These are phyloP conservation scores for Echinometra lucunter DNA, from an alignment of 53 echinoderm and acorn worm species.

Conservation along the genomic window DNA sequence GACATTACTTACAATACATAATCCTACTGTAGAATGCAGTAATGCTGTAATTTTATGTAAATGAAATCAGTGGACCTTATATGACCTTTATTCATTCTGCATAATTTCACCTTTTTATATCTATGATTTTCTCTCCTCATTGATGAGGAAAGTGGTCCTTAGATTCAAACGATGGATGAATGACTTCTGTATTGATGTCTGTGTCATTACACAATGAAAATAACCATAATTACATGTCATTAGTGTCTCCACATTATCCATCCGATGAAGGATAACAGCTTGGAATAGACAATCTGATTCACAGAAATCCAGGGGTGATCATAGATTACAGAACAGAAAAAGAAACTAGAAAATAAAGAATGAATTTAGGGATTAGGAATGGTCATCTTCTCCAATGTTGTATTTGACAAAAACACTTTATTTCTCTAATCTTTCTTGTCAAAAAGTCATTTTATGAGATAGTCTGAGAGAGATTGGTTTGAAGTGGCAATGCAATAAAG, in stretches of 20 bases:
- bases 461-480: not conserved
- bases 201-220: not conserved
- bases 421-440: not conserved
- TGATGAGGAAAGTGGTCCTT: not conserved
- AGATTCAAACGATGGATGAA: not conserved
- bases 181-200: not conserved
- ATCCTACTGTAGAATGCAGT: not conserved
- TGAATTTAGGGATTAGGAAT: not conserved
- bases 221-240: not conserved
- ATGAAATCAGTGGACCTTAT: not conserved
- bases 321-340: not conserved
- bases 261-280: not conserved
- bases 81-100: not conserved
- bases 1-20: not conserved
- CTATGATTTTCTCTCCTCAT: not conserved
- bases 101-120: not conserved
- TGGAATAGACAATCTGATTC: not conserved
- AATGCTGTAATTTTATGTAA: not conserved
- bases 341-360: not conserved
- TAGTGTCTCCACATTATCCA: not conserved
- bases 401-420: too few relatives aligned
- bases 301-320: conserved; percentile 6
- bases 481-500: not conserved
- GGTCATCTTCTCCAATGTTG: not conserved
- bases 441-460: not conserved